Conservation (phyloP, 2,888 invertebrate species). For the Cyclophora punctaria region DNA sequence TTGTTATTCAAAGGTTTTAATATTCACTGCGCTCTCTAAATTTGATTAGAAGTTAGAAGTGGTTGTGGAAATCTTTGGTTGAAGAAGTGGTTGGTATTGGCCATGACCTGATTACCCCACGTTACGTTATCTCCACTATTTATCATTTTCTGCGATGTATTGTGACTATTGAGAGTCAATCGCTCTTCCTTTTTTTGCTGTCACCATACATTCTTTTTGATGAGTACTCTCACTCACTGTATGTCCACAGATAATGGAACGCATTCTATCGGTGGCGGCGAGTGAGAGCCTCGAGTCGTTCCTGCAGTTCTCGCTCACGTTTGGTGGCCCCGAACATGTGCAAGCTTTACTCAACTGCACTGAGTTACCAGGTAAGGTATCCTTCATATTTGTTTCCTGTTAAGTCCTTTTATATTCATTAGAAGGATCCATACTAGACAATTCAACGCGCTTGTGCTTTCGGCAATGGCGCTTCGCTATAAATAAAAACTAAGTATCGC, state of each 20-base stretch:
- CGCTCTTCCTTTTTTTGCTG: no score
- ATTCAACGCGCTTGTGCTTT: no score
- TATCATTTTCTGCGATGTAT: no score
- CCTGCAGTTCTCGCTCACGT: constrained; percentile 88
- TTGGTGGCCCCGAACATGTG: constrained; percentile 92
- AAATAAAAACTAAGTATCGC: no score
- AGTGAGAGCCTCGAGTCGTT: constrained; percentile 89
- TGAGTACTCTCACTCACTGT: no score
- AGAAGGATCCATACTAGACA: neutral
- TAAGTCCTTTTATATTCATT: neutral
- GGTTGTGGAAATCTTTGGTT: neutral
- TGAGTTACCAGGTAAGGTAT: constrained; percentile 76
- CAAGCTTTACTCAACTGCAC: constrained; percentile 87
- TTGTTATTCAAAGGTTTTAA: no score
- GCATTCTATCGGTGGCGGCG: constrained; percentile 92
- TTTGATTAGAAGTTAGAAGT: neutral
- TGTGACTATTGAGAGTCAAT: neutral
- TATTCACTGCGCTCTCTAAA: no score
- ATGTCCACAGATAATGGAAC: constrained; percentile 88
- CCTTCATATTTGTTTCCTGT: neutral
- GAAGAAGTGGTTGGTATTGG: neutral
- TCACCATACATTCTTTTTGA: no score
- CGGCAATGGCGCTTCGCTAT: no score
- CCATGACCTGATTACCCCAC: no score
- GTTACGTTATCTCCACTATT: no score